Percentiles rank a stretch among this genome's conserved stretches.
These are phyloP conservation scores for Tenthredo scrophulariae DNA, from an alignment of 2,888 invertebrate species.

Conservation along the genomic window DNA sequence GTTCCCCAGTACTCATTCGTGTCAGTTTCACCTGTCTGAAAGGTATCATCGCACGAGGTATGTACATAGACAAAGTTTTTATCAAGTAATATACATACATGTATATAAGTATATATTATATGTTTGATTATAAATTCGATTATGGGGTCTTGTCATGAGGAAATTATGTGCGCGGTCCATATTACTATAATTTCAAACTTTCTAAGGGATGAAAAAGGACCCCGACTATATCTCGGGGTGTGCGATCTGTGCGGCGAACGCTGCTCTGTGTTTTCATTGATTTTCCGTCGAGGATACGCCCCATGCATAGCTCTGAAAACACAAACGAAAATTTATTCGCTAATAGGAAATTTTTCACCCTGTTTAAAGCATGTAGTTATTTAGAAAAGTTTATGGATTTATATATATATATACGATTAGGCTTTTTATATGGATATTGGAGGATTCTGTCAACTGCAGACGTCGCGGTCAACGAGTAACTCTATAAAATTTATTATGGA, in stretches of 20 bases:
- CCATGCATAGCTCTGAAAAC: slow-evolving; percentile 45
- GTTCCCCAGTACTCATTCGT: slow-evolving; percentile 58
- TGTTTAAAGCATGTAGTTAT: neutral
- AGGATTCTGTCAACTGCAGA: neutral
- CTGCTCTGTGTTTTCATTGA: slow-evolving; percentile 65
- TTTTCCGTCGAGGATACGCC: slow-evolving; percentile 64
- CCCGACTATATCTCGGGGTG: neutral
- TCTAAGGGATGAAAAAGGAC: neutral
- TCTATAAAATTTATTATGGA: neutral
- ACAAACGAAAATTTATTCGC: neutral
- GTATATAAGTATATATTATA: neutral
- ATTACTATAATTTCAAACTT: neutral
- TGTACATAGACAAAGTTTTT: slow-evolving; percentile 36
- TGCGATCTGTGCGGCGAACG: slow-evolving; percentile 42
- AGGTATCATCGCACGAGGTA: slow-evolving; percentile 54
- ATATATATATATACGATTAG: neutral
- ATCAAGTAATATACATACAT: neutral
- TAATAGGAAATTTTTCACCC: slow-evolving; percentile 4
- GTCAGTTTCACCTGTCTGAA: slow-evolving; percentile 54
- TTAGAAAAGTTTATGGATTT: neutral
- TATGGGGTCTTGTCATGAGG: neutral
- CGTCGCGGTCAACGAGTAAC: neutral
- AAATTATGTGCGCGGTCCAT: neutral
- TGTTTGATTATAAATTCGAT: neutral
- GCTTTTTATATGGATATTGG: too few species aligned